Evolutionary conservation across 2,797 vertebrate species (phyloP).

Genomic region (Anguilla megastoma): DNA sequence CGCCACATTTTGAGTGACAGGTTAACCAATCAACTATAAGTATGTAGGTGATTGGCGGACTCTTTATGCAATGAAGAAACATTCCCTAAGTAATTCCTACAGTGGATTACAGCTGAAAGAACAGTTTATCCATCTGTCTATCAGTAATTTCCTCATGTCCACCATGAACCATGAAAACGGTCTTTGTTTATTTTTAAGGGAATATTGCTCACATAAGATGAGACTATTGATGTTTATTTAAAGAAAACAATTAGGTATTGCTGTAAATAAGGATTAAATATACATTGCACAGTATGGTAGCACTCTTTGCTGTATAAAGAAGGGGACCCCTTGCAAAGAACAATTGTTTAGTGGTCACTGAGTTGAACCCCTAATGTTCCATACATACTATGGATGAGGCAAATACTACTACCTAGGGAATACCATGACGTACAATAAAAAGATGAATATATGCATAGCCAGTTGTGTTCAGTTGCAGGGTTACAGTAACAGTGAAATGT

Average conservation of each 20-base stretch:
- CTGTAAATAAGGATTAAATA: neutral
- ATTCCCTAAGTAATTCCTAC: neutral
- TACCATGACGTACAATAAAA: neutral
- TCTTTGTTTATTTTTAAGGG: neutral
- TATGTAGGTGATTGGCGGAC: conserved; percentile 9
- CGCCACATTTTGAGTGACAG: neutral
- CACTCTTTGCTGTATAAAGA: neutral
- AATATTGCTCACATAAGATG: neutral
- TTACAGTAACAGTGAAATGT: neutral
- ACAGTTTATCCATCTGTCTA: neutral
- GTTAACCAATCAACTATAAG: conserved; percentile 6
- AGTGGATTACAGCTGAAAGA: neutral
- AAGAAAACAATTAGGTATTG: neutral
- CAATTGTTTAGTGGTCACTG: neutral
- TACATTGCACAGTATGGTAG: neutral
- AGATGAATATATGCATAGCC: neutral
- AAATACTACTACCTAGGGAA: neutral
- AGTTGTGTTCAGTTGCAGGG: neutral
- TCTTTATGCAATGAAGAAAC: conserved; percentile 24
- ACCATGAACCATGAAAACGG: neutral
- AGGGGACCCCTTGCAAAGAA: neutral
- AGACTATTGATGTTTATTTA: neutral
- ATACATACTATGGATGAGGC: neutral
- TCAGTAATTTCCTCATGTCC: neutral
- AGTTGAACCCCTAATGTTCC: neutral